Base-by-base conservation (phyloP, 1,140 invertebrate genomes). In the Bombus haemorrhoidalis region DNA sequence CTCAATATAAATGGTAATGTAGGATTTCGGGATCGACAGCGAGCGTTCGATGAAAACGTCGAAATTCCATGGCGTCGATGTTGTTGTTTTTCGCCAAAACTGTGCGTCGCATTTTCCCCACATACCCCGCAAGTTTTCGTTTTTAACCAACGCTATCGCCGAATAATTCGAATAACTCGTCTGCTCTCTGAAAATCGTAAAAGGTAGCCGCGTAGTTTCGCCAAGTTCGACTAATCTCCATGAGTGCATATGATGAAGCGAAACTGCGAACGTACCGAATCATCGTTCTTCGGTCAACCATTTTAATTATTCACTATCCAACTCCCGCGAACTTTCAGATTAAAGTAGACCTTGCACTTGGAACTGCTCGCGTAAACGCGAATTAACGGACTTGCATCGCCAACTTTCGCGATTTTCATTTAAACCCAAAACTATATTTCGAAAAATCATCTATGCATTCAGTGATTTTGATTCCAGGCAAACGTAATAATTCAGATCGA, bases 1-100 rank as follows among this genome's bases (percentile, higher is more conserved):
- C 73, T 76, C 72, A 53, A 83, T 83, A 66, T 83, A 83, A 43
- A 68, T 68, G 81, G 59, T 83, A 83, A 83, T 76, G 34, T 43
- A 13, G n/a, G 39, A 22, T 83, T 83, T 64, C 32, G 9, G 41
- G n/a, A 76, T 66, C 5, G 25, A 59, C 41, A 72, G 5, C 12
- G 53, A n/a, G 15, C 13, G 59, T 47, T 37, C 81, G 41, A 39
- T 39, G 43, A 76, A 76, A 76, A 57, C 12, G 13, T 53, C 43
- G 28, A 22, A n/a, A 39, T 22, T 22, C 12, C 25, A 62, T n/a
- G 25, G 64, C 32, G 32, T 34, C 32, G 64, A 32, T 66, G 2
- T 66, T 66, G 32, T 66, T 34, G n/a, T 66, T 34, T 34, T 53
- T 8, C 15, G 47, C 6, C 47, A 18, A 18, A 47, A 47, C 15